A percentile compares a stretch with the other conserved stretches of the same genome.
Evolutionary conservation across 2,113 vertebrate species (phyloP).

Genomic region (Lynx canadensis): DNA sequence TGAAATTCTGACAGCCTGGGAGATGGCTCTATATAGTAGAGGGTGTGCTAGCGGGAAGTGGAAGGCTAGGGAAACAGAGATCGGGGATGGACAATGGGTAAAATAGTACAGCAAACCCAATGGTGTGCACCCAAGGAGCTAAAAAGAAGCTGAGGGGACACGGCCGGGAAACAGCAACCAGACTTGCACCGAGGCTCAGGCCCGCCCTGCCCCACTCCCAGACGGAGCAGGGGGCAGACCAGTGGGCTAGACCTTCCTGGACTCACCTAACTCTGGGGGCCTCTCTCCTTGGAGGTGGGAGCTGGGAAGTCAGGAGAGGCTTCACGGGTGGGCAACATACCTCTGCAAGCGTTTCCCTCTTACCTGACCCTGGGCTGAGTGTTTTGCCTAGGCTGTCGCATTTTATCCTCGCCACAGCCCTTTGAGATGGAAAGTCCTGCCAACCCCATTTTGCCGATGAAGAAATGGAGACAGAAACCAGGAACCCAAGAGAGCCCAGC

Average conservation of each 20-base stretch:
- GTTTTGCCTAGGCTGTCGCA: neutral
- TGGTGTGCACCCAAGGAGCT: accelerated
- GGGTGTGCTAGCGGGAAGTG: neutral
- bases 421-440: neutral
- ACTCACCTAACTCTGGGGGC: neutral
- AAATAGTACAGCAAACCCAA: neutral
- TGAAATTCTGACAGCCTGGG: too few relatives aligned
- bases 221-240: accelerated
- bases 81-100: too few relatives aligned
- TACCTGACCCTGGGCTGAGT: neutral
- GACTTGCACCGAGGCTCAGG: neutral
- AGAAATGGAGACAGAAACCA: neutral
- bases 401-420: too few relatives aligned
- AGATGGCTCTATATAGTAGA: accelerated
- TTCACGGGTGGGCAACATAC: too few relatives aligned
- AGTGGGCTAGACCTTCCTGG: neutral
- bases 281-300: too few relatives aligned
- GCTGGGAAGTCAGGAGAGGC: neutral
- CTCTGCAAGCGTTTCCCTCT: neutral
- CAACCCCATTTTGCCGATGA: neutral
- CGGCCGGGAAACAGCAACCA: too few relatives aligned
- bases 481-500: neutral
- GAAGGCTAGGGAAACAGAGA: neutral
- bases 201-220: neutral
- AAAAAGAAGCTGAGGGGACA: too few relatives aligned